Conservation (phyloP, 2,113 vertebrate genomes). For the Hippocampus mohnikei region DNA sequence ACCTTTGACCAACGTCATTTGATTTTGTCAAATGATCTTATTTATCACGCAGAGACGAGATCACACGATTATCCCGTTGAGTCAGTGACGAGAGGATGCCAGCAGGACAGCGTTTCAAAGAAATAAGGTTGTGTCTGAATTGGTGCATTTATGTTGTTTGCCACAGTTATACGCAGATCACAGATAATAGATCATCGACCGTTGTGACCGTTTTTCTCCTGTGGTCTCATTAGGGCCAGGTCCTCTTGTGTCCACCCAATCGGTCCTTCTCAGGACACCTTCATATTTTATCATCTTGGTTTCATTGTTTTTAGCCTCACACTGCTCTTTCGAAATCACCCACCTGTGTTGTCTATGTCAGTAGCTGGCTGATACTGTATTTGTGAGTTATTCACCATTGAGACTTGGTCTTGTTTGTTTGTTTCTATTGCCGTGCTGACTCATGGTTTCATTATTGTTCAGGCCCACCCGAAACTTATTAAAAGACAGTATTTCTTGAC, state of each 20-base stretch:
- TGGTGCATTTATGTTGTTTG: too few relatives aligned
- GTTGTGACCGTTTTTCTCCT: too few relatives aligned
- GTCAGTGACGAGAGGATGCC: slow-evolving; percentile 38
- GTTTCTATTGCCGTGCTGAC: background rate
- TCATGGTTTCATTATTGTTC: background rate
- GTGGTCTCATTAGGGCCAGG: too few relatives aligned
- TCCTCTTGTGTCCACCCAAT: too few relatives aligned
- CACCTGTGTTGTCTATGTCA: background rate
- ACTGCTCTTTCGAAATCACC: background rate
- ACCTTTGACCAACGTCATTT: slow-evolving; percentile 68
- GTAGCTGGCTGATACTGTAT: background rate
- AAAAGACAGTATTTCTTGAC: background rate
- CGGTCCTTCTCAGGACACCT: too few relatives aligned
- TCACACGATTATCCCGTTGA: slow-evolving; percentile 47
- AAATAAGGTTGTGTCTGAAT: too few relatives aligned
- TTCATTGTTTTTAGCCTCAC: too few relatives aligned
- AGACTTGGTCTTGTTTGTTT: background rate
- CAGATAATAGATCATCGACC: too few relatives aligned
- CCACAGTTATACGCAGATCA: too few relatives aligned
- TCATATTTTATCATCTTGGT: too few relatives aligned
- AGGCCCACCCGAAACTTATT: background rate
- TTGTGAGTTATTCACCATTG: background rate
- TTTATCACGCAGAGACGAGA: slow-evolving; percentile 35
- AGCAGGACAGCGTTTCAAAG: slow-evolving; percentile 2
- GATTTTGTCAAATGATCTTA: slow-evolving; percentile 62